These are phyloP conservation scores for Caretta caretta DNA, from an alignment of 2,113 vertebrate genomes.

Conservation along the genomic window DNA sequence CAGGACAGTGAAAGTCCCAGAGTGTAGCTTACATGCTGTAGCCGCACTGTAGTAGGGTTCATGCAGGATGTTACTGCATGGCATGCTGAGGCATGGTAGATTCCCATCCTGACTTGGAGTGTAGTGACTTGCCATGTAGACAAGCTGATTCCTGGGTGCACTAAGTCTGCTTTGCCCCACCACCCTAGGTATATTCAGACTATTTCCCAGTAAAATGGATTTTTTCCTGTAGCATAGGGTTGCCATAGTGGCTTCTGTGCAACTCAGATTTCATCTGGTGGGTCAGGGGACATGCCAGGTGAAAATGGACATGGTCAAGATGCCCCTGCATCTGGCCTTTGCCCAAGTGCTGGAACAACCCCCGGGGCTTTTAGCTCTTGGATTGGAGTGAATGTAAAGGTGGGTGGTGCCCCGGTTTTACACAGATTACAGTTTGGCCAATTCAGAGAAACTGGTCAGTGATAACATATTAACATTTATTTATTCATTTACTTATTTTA, in stretches of 20 bases:
- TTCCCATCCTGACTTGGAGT: no score
- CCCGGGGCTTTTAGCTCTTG: background rate
- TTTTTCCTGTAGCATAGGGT: background rate
- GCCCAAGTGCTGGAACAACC: background rate
- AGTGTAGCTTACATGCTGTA: no score
- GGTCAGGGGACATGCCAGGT: background rate
- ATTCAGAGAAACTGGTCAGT: background rate
- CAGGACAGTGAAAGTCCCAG: no score
- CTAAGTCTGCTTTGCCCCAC: background rate
- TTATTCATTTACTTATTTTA: background rate
- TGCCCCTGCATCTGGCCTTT: background rate
- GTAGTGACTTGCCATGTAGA: no score
- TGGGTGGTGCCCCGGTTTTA: background rate
- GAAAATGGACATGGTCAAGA: background rate
- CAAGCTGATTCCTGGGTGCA: background rate
- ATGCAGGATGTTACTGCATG: no score
- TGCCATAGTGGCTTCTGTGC: background rate
- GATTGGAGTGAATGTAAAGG: background rate
- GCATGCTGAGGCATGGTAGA: no score
- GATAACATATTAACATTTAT: background rate
- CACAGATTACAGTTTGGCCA: background rate
- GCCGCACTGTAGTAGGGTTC: no score
- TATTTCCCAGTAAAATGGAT: background rate
- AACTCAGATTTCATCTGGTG: fast-evolving
- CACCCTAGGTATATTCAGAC: background rate